phyloP scores from a whole-genome alignment of 2,797 vertebrate species.

The Sus cebifrons region DNA sequence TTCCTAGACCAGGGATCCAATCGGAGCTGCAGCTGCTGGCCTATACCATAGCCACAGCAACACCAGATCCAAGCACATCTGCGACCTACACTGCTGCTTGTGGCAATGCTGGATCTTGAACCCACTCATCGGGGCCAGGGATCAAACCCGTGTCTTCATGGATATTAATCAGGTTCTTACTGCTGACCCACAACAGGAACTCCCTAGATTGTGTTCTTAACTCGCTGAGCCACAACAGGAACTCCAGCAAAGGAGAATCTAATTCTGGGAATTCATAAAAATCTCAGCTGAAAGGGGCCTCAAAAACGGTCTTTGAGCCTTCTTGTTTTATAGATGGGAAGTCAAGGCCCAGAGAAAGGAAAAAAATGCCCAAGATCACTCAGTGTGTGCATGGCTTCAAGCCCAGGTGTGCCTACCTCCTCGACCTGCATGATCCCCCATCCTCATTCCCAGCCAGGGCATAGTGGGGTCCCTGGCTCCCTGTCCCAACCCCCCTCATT shows the following conservation, averaged over 20 bases:
- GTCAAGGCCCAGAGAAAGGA: background rate
- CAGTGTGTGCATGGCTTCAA: background rate
- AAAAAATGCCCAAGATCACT: background rate
- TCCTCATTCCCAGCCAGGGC: background rate
- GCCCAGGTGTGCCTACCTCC: background rate
- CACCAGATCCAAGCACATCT: too few species aligned
- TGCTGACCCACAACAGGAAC: too few species aligned
- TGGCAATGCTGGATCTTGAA: too few species aligned
- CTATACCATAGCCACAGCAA: too few species aligned
- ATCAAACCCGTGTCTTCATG: too few species aligned
- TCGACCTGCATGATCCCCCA: background rate
- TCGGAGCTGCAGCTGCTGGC: too few species aligned
- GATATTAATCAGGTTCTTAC: too few species aligned
- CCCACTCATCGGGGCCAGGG: too few species aligned
- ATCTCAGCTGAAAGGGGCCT: background rate
- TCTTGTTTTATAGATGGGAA: background rate
- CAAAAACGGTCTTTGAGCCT: background rate
- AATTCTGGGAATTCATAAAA: background rate
- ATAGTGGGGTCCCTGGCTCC: fast-evolving
- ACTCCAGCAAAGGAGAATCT: background rate
- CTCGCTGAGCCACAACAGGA: too few species aligned
- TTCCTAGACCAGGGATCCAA: too few species aligned
- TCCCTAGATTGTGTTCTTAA: too few species aligned
- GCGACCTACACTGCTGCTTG: too few species aligned
- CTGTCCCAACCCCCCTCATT: fast-evolving